Evolutionary conservation across 2,113 vertebrate species (phyloP).

Genomic region (Cheirogaleus medius): DNA sequence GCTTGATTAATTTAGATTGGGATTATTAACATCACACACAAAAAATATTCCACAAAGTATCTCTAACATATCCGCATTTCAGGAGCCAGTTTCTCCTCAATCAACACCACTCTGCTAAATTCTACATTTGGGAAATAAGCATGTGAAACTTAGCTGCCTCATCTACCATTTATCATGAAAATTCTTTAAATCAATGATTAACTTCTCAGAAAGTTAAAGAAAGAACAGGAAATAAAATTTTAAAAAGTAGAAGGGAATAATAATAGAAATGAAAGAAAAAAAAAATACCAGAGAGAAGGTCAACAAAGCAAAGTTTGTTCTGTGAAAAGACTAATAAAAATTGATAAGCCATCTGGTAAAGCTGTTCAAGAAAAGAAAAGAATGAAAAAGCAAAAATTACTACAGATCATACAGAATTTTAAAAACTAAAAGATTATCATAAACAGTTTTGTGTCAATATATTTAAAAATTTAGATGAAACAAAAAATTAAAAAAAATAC

Average conservation of each 20-base stretch:
- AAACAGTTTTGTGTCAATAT: background rate
- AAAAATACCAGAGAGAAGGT: background rate
- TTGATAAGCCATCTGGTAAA: background rate
- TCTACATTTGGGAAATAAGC: background rate
- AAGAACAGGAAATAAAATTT: background rate
- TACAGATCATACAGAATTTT: background rate
- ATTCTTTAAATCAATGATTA: background rate
- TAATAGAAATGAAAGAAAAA: background rate
- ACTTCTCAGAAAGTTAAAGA: constrained; percentile 4
- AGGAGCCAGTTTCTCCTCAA: background rate
- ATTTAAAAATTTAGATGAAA: background rate
- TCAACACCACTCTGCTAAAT: background rate
- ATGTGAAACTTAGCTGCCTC: background rate
- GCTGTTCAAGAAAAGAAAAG: background rate
- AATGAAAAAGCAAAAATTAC: background rate
- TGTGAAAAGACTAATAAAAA: background rate
- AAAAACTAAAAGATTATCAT: background rate
- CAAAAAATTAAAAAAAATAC: too few relatives aligned
- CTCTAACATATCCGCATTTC: background rate
- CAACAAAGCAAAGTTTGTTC: background rate
- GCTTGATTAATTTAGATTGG: background rate
- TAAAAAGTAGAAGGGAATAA: background rate
- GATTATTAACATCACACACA: background rate
- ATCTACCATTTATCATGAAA: background rate
- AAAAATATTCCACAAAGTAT: background rate